Evolutionary conservation across 2,888 invertebrate species (phyloP), one percentile per base, ranked within the genome.

Genomic region (Eupithecia tripunctaria): DNA sequence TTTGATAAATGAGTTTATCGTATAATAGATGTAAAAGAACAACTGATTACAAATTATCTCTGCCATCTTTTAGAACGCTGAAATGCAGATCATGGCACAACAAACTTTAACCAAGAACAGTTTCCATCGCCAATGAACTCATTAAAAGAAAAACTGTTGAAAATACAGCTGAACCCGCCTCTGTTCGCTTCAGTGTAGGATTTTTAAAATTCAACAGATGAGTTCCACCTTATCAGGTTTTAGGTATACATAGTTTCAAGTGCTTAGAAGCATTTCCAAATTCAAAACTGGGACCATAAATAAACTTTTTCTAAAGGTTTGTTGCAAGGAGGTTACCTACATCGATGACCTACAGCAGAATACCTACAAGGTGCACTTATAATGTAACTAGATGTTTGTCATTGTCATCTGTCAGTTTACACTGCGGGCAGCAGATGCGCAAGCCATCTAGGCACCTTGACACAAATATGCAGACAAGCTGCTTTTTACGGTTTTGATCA

Each of bases 381-480:
- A 25, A 64, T 63, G 21, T 38, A 41, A 25, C 21, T 38, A 59
- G 59, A 41, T 66, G 41, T 38, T 43, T 51, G 59, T 12, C 66
- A 65, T 66, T 41, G 56, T 63, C 71, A 71, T 60, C 68, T 74
- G 71, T 71, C 67, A 72, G 27, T 32, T 65, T 47, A 72, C 68
- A 67, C 14, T 21, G 36, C 70, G 67, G 69, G 67, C 67, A 41
- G 70, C 72, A 75, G 72, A 72, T 72, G 74, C 66, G 59, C 67
- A 60, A 64, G 47, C 69, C 71, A 62, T 71, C 56, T 38, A 64
- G 21, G 47, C 71, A 72, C 70, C 70, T 72, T 75, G 75, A 68
- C 75, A 72, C 69, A 72, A 43, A 66, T 64, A 38, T 27, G 60
- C 60, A 71, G 66, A 36, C 8, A 25, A 38, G 15, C 64, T 25